A percentile compares a stretch with the other conserved stretches of the same genome.
phyloP scores from a whole-genome alignment of 2,797 vertebrate species.

The Enteromius viviparus region DNA sequence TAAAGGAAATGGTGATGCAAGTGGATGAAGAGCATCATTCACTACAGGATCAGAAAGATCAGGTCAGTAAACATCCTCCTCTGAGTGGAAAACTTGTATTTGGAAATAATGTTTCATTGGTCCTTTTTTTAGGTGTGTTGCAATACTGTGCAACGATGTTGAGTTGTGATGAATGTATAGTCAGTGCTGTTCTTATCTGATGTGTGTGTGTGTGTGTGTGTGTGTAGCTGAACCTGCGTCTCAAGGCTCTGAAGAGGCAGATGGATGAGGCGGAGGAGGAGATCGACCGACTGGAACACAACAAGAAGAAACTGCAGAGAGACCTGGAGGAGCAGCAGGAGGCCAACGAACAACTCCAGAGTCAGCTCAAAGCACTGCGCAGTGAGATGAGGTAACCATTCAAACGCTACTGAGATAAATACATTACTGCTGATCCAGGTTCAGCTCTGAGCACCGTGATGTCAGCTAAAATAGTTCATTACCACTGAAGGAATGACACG shows the following conservation, averaged over 20 bases:
- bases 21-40: conserved; percentile 92
- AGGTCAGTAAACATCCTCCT: conserved; percentile 75
- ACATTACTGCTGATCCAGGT: background rate
- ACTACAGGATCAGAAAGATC: conserved; percentile 94
- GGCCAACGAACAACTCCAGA: conserved; percentile 90
- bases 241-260: conserved; percentile 96
- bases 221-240: conserved; percentile 89
- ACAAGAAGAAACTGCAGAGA: conserved; percentile 95
- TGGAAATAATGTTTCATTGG: background rate
- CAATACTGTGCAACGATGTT: background rate
- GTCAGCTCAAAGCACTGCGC: conserved; percentile 85
- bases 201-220: conserved; percentile 11
- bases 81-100: background rate
- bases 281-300: conserved; percentile 91
- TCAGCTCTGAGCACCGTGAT: background rate
- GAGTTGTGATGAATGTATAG: background rate
- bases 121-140: background rate
- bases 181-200: background rate
- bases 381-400: conserved; percentile 85
- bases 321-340: conserved; percentile 95
- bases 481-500: background rate
- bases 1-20: conserved; percentile 96
- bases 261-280: conserved; percentile 96
- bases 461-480: background rate
- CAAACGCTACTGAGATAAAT: background rate